A percentile compares a stretch with the other conserved stretches of the same genome.
Evolutionary conservation across 2,797 vertebrate species (phyloP).

Genomic region (Stomatorhinus walkeri): DNA sequence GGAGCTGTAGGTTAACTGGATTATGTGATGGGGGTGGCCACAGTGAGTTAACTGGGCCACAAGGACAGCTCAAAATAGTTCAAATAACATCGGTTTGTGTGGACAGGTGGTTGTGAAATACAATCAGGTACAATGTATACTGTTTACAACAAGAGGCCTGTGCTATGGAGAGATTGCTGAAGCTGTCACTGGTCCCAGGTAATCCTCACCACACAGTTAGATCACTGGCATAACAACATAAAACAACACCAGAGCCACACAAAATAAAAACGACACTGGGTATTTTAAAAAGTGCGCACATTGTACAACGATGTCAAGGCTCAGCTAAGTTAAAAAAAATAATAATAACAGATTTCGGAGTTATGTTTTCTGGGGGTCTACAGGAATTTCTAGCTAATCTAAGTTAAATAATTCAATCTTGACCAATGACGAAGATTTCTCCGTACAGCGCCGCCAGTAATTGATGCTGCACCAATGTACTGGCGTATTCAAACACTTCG

Average conservation of each 20-base stretch:
- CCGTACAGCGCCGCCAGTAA: not conserved
- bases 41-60: not conserved
- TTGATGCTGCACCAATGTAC: constrained; percentile 32
- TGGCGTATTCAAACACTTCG: not conserved
- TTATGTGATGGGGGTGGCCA: not conserved
- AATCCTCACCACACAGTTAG: not conserved
- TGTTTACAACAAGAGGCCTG: not conserved
- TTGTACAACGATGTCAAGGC: not conserved
- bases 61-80: not conserved
- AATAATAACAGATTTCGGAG: not conserved
- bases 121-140: not conserved
- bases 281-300: not conserved
- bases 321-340: not conserved
- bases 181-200: not conserved
- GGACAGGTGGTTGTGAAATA: not conserved
- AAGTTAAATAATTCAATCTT: not conserved
- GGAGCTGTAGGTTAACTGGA: not conserved
- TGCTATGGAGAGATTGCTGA: not conserved
- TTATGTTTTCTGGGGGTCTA: not conserved
- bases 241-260: not conserved
- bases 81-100: not conserved
- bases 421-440: not conserved
- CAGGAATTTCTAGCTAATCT: not conserved
- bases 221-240: not conserved
- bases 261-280: not conserved